Percentiles rank a stretch among this genome's conserved stretches.
phyloP scores from a whole-genome alignment of 2,797 vertebrate species.

The Galaxias olidus region DNA sequence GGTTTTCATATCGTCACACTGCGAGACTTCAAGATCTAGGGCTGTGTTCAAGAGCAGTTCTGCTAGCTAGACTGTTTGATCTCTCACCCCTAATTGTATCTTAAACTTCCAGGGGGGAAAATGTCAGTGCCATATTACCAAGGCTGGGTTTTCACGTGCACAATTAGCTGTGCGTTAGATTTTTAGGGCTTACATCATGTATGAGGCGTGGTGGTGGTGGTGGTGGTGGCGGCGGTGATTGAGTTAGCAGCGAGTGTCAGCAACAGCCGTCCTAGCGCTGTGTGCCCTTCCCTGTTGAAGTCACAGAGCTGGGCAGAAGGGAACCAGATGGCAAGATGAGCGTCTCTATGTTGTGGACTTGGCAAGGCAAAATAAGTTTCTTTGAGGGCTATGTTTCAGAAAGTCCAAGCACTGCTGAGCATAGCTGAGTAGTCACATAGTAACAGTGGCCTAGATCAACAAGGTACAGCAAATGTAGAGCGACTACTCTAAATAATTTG shows the following conservation, averaged over 20 bases:
- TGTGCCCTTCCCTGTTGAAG: background rate
- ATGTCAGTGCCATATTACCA: conserved; percentile 11
- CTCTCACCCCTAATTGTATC: conserved; percentile 6
- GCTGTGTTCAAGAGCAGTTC: background rate
- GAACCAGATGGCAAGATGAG: background rate
- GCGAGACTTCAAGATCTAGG: background rate
- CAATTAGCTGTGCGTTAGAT: conserved; percentile 8
- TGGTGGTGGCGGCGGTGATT: background rate
- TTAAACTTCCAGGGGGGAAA: conserved; percentile 4
- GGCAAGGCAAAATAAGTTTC: too few species aligned
- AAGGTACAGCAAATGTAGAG: too few species aligned
- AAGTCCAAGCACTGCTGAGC: too few species aligned
- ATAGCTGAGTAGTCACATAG: too few species aligned
- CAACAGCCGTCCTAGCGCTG: background rate
- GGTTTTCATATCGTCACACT: conserved; percentile 9
- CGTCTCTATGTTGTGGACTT: too few species aligned
- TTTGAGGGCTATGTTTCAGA: too few species aligned
- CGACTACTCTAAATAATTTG: too few species aligned
- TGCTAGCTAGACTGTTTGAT: conserved; percentile 9
- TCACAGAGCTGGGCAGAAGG: background rate
- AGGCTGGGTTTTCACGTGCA: conserved; percentile 1
- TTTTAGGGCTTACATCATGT: conserved; percentile 14
- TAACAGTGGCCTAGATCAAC: too few species aligned
- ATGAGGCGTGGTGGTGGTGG: background rate
- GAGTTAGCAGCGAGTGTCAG: conserved; percentile 4